Percentiles rank a stretch among this genome's conserved stretches.
Evolutionary conservation across 2,113 vertebrate genomes (phyloP).

Genomic region (Sigmodon hispidus): DNA sequence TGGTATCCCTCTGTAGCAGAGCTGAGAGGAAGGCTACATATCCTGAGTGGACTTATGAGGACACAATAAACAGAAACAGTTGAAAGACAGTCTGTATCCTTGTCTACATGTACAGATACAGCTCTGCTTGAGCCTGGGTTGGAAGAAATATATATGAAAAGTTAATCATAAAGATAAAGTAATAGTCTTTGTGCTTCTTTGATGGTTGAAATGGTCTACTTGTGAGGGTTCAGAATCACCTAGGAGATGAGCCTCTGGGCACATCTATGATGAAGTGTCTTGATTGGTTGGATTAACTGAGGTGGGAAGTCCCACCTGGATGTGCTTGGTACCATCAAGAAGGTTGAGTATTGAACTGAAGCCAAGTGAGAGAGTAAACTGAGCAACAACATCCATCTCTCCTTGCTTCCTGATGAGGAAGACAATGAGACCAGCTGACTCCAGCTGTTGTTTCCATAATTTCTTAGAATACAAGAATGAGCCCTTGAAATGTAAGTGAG

Average conservation of each 20-base stretch:
- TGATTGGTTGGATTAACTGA: background rate
- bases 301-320: background rate
- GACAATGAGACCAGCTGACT: background rate
- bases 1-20: fast-evolving
- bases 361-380: background rate
- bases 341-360: background rate
- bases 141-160: background rate
- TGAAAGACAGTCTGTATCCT: background rate
- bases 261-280: background rate
- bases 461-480: background rate
- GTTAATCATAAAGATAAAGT: background rate
- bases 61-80: fast-evolving
- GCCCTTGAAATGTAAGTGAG: background rate
- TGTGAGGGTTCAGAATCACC: background rate
- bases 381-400: background rate
- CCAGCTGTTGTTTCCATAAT: background rate
- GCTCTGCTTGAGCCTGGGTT: background rate
- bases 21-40: too few relatives aligned
- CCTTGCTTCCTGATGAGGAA: background rate
- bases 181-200: background rate
- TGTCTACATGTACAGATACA: too few relatives aligned
- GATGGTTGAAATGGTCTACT: too few relatives aligned
- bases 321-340: background rate
- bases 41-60: too few relatives aligned
- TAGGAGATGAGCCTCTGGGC: background rate